Conservation (phyloP, 2,888 invertebrate genomes). For the Suillia variegata region DNA sequence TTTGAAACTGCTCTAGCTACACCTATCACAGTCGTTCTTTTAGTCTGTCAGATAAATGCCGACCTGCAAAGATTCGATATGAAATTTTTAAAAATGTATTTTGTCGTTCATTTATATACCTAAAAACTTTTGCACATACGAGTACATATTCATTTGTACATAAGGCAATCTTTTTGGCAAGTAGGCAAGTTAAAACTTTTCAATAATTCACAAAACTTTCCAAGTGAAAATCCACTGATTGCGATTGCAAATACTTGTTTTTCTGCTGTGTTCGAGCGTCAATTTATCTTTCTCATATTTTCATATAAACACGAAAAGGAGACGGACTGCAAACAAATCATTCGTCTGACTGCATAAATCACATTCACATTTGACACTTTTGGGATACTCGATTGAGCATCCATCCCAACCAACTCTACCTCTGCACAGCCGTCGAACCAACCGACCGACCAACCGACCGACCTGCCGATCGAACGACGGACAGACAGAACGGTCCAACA, state of each 20-base stretch:
- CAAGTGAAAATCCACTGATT: constrained; percentile 8
- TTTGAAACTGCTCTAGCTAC: no score
- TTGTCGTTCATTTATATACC: no score
- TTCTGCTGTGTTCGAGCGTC: constrained; percentile 26
- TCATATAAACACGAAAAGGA: constrained; percentile 52
- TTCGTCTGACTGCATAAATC: constrained; percentile 57
- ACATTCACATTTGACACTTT: constrained; percentile 57
- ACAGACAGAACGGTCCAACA: neutral
- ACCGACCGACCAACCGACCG: no score
- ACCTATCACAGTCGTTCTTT: no score
- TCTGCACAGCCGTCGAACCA: no score
- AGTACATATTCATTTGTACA: no score
- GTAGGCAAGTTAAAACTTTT: no score
- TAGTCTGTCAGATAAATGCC: no score
- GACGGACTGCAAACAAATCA: constrained; percentile 59
- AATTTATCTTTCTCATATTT: constrained; percentile 54
- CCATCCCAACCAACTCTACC: constrained; percentile 1
- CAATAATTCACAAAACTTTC: constrained; percentile 3
- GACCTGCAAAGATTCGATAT: no score
- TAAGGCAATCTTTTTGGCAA: no score
- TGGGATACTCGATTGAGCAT: constrained; percentile 44
- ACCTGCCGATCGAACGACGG: neutral
- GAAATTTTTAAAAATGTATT: no score
- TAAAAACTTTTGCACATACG: no score
- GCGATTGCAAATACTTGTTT: neutral